Evolutionary conservation across 2,888 invertebrate genomes (phyloP), one percentile per base, ranked within the genome.

Genomic region (Dione vanillae): DNA sequence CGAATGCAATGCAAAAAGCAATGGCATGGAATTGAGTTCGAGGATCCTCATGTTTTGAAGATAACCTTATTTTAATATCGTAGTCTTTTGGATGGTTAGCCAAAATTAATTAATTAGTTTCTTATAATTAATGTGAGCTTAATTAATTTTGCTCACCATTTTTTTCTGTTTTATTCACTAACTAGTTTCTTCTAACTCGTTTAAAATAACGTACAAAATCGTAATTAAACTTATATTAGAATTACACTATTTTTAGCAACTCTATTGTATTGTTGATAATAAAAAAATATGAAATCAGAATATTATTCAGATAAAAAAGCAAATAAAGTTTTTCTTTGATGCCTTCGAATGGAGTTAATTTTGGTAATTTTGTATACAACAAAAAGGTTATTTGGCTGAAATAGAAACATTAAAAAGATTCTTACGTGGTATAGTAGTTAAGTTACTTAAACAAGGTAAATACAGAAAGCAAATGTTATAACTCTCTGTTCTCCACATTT

Each of bases 371-470:
- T 40, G 12, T 16, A 12, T 37, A 16, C 37, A 37, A 40, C 56
- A 40, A 56, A 56, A 56, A 56, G 37, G 27, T 27, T 56, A 56
- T 16, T 40, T 16, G 16, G 16, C 10, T 56, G 11, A 56, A 56
- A 37, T 56, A 56, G 16, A 16, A 35, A 37, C 37, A 54, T 54
- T 37, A 54, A 27, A 27, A 2, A 3, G 27, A 37, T 37, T 54
- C n/a, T 35, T 37, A 16, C 2, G 16, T 56, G 7, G 0, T 19
- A 56, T 40, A 11, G 8, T n/a, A 7, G 9, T 7, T 2, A 16
- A 19, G 16, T 37, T 56, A n/a, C 16, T n/a, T 11, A 2, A 7
- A 12, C 37, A 37, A 12, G 10, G 37, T 5, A 12, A 2, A 40
- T 0, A 6, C 27, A 27, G 27, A 27, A 27, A 27, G 27, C 27